Conservation (phyloP, 1,140 invertebrate genomes). For the Drosophila prosaltans region DNA sequence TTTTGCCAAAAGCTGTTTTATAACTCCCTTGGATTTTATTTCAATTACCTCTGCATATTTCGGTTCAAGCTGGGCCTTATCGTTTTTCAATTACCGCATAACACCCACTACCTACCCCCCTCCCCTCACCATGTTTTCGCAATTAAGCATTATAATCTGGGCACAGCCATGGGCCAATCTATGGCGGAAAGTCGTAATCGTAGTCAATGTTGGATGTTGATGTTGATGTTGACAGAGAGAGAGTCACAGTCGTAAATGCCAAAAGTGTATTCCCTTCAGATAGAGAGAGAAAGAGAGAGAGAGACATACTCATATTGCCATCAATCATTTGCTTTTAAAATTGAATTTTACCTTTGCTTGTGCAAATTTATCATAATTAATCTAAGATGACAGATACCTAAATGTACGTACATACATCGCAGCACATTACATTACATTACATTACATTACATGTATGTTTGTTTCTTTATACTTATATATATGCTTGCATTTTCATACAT, state of each 20-base stretch:
- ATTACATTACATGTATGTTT: neutral
- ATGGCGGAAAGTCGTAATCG: conserved; percentile 38
- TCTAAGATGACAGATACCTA: conserved; percentile 45
- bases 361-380: conserved; percentile 74
- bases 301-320: conserved; percentile 50
- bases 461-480: conserved; percentile 1
- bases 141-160: conserved; percentile 70
- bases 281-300: neutral
- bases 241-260: conserved; percentile 43
- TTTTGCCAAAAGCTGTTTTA: conserved; percentile 26
- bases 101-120: neutral
- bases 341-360: conserved; percentile 50
- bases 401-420: too few relatives aligned
- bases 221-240: too few relatives aligned
- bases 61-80: conserved; percentile 51
- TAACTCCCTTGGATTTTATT: conserved; percentile 18
- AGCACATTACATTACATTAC: neutral
- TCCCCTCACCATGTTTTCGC: conserved; percentile 8
- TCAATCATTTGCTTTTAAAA: conserved; percentile 61
- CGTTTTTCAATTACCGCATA: conserved; percentile 70
- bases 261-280: neutral
- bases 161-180: conserved; percentile 34
- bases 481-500: conserved; percentile 3
- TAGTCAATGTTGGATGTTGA: too few relatives aligned
- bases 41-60: conserved; percentile 31